Evolutionary conservation across 2,797 vertebrate genomes (phyloP).

Genomic region (Trichosurus vulpecula): DNA sequence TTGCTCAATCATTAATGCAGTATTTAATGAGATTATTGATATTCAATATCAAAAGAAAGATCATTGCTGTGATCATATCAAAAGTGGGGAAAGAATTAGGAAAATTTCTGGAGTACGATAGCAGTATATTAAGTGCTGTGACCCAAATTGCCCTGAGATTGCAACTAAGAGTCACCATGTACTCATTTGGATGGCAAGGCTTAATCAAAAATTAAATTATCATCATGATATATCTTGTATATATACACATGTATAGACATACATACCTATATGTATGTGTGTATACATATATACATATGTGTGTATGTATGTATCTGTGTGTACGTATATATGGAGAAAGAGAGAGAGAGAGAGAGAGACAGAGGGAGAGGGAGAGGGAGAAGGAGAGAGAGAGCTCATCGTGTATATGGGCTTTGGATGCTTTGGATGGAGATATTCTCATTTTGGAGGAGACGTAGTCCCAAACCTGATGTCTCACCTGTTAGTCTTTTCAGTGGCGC

Average conservation of each 20-base stretch:
- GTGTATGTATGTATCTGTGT: no score
- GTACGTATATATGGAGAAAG: no score
- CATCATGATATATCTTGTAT: not conserved
- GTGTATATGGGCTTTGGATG: not conserved
- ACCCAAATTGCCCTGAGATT: not conserved
- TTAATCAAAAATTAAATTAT: not conserved
- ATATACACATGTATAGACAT: no score
- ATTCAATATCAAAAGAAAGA: not conserved
- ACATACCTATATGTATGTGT: no score
- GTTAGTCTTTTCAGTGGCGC: not conserved
- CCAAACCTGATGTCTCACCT: not conserved
- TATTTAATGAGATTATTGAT: not conserved
- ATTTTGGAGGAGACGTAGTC: not conserved
- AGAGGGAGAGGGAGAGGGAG: no score
- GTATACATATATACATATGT: no score
- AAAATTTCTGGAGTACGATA: not conserved
- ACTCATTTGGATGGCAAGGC: not conserved
- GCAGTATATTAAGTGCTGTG: no score
- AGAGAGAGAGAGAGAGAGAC: no score
- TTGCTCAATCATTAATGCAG: not conserved
- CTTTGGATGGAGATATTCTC: not conserved
- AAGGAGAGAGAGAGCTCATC: no score
- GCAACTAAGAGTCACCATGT: not conserved
- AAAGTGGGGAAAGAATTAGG: not conserved
- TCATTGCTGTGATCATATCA: not conserved